Base-by-base conservation (phyloP, 2,797 vertebrate species). In the Holocentrus rufus region DNA sequence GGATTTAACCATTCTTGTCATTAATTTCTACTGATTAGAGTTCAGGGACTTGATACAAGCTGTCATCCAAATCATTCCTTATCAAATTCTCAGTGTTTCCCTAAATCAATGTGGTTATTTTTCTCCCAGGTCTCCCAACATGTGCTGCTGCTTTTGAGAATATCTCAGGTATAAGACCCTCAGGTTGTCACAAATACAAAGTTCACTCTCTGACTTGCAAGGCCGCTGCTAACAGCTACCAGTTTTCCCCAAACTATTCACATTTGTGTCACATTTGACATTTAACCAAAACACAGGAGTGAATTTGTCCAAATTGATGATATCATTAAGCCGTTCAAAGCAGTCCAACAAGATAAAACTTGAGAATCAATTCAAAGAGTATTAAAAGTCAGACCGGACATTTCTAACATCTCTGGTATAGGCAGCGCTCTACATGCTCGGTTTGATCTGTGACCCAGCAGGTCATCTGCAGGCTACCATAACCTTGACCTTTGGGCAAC, bases 401-500 rank as follows among this genome's bases (percentile, higher is more conserved):
- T 69, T 66, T 76, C 67, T 65, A 68, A 61, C 20, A 54, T 59
- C 27, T 50, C 55, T 8, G 50, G 80, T 82, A 46, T 20, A n/a
- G 25, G 18, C 44, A 17, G 5, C 15, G 3, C 44, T 46, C 73
- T 78, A 71, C 85, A 76, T 69, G 72, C 85, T 79, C 67, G 74
- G 79, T 72, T 89, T 87, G 89, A 90, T 87, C 87, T 83, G 57
- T 90, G 88, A 91, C 90, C 88, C 84, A 18, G 54, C 54, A 85
- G 84, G 91, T 93, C 89, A 91, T 88, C 82, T 84, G 84, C 82
- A 83, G 86, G 87, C 87, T 89, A 79, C 86, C 83, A 88, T 90
- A 91, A 93, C 91, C 91, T 93, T 93, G 91, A 93, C 91, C 91
- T 85, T 69, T 88, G 77, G 79, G 85, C 63, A 84, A 85, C 77